phyloP scores from a whole-genome alignment of 2,888 invertebrate genomes.

The Eupithecia subumbrata region DNA sequence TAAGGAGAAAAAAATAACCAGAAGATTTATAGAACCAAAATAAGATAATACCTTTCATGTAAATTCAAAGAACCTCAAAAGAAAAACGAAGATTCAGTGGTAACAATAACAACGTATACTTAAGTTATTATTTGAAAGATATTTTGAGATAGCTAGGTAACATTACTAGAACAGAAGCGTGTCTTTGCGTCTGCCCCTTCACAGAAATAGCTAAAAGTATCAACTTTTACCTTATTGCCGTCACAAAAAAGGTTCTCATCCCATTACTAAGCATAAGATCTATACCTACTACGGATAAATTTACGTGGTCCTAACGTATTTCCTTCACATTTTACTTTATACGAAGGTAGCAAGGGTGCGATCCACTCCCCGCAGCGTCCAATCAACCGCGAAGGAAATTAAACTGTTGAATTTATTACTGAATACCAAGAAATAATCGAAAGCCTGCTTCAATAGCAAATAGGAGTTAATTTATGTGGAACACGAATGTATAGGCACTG shows the following conservation, averaged over 20 bases:
- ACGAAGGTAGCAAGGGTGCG: slow-evolving; percentile 24
- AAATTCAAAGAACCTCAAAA: background rate
- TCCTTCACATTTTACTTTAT: slow-evolving; percentile 16
- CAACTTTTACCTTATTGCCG: background rate
- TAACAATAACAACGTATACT: background rate
- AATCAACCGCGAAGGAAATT: slow-evolving; percentile 75
- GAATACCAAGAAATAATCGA: slow-evolving; percentile 55
- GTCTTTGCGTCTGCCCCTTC: background rate
- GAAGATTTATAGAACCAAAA: background rate
- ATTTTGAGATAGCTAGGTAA: too few relatives aligned
- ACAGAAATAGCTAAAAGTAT: background rate
- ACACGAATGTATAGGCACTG: slow-evolving; percentile 26
- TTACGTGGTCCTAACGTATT: slow-evolving; percentile 1
- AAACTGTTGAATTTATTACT: slow-evolving; percentile 73
- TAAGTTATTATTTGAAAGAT: background rate
- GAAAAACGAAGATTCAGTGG: background rate
- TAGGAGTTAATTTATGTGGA: slow-evolving; percentile 42
- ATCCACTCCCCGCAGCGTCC: slow-evolving; percentile 56
- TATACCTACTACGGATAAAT: background rate
- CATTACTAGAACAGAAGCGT: background rate
- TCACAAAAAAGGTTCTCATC: slow-evolving; percentile 5
- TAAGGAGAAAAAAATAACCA: background rate
- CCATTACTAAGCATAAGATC: background rate
- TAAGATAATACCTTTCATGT: background rate
- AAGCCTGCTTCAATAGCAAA: slow-evolving; percentile 51